Conservation (phyloP, 2,888 invertebrate species). For the Cosmia trapezina region DNA sequence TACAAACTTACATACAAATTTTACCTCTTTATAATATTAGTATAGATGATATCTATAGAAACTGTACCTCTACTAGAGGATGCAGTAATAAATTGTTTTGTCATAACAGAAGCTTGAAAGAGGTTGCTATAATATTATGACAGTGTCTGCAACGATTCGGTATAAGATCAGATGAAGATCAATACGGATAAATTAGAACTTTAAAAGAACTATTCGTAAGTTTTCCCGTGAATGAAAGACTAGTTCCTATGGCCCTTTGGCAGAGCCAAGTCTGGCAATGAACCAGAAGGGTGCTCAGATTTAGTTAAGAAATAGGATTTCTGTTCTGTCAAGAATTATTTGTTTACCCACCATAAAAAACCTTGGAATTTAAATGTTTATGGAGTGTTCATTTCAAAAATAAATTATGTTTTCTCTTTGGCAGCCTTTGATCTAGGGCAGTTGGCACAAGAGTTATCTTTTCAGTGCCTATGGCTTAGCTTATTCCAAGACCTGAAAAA, state of each 20-base stretch:
- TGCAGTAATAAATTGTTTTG: neutral
- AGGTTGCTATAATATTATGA: no score
- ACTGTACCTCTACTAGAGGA: neutral
- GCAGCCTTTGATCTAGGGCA: slow-evolving; percentile 56
- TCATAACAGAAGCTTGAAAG: neutral
- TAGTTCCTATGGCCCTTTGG: slow-evolving; percentile 2
- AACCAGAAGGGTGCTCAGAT: slow-evolving; percentile 1
- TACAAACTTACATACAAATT: no score
- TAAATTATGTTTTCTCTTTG: slow-evolving; percentile 45
- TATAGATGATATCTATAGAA: no score
- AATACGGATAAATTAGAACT: neutral
- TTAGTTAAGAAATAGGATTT: slow-evolving; percentile 10
- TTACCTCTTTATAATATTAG: no score
- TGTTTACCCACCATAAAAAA: slow-evolving; percentile 14
- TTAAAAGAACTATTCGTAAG: neutral
- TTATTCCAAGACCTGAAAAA: slow-evolving; percentile 10
- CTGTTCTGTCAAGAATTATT: slow-evolving; percentile 16
- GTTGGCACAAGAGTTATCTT: slow-evolving; percentile 47
- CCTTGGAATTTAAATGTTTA: slow-evolving; percentile 37
- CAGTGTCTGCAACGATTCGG: neutral
- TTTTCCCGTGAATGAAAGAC: neutral
- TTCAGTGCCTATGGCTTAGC: slow-evolving; percentile 15
- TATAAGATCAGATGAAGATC: no score
- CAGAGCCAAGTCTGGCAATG: slow-evolving; percentile 13
- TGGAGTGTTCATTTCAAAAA: slow-evolving; percentile 32